Evolutionary conservation across 2,797 vertebrate species (phyloP), one percentile per base, ranked within the genome.

Genomic region (Falco novaeseelandiae): DNA sequence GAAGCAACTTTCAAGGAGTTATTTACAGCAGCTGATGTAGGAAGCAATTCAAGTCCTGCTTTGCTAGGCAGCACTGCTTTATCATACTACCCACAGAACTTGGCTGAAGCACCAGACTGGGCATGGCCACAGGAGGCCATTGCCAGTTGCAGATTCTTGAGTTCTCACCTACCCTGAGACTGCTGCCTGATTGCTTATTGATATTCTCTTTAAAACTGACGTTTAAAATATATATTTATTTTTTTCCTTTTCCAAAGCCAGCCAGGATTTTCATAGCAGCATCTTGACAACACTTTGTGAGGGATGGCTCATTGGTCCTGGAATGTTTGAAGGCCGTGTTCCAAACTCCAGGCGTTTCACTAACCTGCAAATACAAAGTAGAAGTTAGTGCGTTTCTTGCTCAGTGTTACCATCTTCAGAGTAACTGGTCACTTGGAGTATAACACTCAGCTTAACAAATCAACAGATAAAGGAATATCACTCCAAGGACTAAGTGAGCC

Each of bases 251-350:
- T 48, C 67, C 59, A 66, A 62, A 90, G 80, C 30, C 85, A 93
- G 51, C 0, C 40, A 40, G 57, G 12, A 26, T 87, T 97, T 96
- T 99, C 98, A 99, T 89, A 99, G 98, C 93, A 99, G 98, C 97
- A 99, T 99, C 98, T 99, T 99, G 93, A 99, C 99, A 48, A 99
- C 99, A 69, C 98, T 99, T 90, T 98, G 99, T 10, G 99, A 98
- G 48, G 99, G 98, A 55, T 98, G 99, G 84, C 97, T 94, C 10
- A 98, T 89, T 8, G 98, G 97, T 22, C 98, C 98, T 1, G 98
- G 51, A 14, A 97, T 86, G 90, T 97, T 98, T 2, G 98, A 97
- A 63, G 98, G 96, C 44, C 97, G 97, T 15, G 98, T 96, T 93
- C 99, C 99, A 92, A 99, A 99, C 81, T 99, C 99, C 97, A 99